These are phyloP conservation scores for Sitobion miscanthi DNA, from an alignment of 1,140 invertebrate species.

Conservation along the genomic window DNA sequence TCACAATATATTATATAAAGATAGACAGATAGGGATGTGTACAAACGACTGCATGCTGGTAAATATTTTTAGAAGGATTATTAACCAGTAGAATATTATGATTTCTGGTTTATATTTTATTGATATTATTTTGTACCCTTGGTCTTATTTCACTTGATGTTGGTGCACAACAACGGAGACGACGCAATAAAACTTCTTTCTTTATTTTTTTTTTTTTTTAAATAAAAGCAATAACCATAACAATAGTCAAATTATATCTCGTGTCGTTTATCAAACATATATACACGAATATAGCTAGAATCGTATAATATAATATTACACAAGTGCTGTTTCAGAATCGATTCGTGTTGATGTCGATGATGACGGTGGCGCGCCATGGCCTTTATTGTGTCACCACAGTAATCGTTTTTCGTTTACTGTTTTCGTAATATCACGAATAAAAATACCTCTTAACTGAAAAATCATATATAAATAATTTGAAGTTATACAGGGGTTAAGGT, in stretches of 20 bases:
- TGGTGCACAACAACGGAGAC: not conserved
- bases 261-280: not conserved
- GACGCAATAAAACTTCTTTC: not conserved
- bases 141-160: not conserved
- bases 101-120: conserved; percentile 9
- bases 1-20: not conserved
- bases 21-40: not conserved
- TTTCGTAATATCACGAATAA: not conserved
- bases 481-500: not conserved
- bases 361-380: not conserved
- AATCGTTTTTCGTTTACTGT: not conserved
- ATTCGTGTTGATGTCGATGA: not conserved
- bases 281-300: not conserved
- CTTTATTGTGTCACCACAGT: no score
- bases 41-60: not conserved
- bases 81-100: not conserved
- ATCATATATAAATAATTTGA: not conserved
- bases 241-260: conserved; percentile 8
- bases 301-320: no score
- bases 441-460: not conserved
- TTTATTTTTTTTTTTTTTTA: not conserved
- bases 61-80: not conserved
- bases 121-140: not conserved
- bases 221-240: conserved; percentile 7
- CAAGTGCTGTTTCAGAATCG: not conserved